Percentiles rank a stretch among this genome's conserved stretches.
phyloP scores from a whole-genome alignment of 2,113 vertebrate species.

The Nerophis lumbriciformis region DNA sequence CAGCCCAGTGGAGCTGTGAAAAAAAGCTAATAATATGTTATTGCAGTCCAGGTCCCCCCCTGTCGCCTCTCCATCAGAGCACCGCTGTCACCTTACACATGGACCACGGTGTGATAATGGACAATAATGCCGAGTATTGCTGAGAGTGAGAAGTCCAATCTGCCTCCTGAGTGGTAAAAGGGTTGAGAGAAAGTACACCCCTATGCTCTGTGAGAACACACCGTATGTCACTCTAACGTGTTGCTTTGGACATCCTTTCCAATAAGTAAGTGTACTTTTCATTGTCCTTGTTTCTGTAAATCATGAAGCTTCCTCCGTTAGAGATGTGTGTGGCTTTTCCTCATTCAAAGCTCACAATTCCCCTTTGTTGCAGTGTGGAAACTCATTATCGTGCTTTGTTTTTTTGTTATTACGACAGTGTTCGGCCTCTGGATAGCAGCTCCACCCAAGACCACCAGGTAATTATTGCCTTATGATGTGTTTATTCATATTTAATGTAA shows the following conservation, averaged over 20 bases:
- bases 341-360: constrained; percentile 32
- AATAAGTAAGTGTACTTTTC: constrained; percentile 13
- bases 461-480: constrained; percentile 71
- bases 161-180: constrained; percentile 66
- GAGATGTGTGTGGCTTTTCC: constrained; percentile 9
- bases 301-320: constrained; percentile 15
- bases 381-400: constrained; percentile 50
- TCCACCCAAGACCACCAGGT: constrained; percentile 50
- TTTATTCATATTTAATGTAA: constrained; percentile 71
- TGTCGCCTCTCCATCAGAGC: constrained; percentile 71
- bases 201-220: constrained; percentile 37
- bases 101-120: constrained; percentile 71
- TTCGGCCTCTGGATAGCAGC: constrained; percentile 37
- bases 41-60: constrained; percentile 69
- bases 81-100: constrained; percentile 70
- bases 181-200: constrained; percentile 45
- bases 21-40: constrained; percentile 81
- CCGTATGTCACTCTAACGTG: constrained; percentile 31
- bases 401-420: constrained; percentile 41
- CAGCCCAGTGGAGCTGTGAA: constrained; percentile 68
- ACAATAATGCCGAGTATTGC: constrained; percentile 71
- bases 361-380: constrained; percentile 19
- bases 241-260: constrained; percentile 31
- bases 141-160: constrained; percentile 69
- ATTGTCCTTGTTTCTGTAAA: constrained; percentile 39